A percentile compares a stretch with the other conserved stretches of the same genome.
phyloP scores from a whole-genome alignment of 2,113 vertebrate species.

The Anhinga anhinga region DNA sequence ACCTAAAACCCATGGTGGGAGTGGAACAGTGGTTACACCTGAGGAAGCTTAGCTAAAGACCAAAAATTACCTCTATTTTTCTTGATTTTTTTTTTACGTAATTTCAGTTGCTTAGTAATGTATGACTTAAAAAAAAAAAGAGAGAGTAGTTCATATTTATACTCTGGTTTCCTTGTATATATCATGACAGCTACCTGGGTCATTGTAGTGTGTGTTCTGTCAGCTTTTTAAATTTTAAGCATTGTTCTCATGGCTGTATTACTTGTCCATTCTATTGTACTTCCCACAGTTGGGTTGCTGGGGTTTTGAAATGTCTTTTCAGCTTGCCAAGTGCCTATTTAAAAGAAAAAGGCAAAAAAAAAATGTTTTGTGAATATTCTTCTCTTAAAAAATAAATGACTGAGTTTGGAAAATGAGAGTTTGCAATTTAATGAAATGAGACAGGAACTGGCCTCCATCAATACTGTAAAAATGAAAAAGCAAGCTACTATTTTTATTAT shows the following conservation, averaged over 20 bases:
- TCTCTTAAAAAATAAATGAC: neutral
- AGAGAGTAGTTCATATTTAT: neutral
- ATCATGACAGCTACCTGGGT: neutral
- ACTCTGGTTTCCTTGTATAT: neutral
- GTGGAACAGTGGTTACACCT: neutral
- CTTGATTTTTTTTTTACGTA: neutral
- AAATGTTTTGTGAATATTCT: neutral
- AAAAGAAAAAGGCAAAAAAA: neutral
- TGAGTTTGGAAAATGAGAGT: neutral
- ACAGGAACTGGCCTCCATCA: neutral
- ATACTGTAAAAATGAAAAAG: neutral
- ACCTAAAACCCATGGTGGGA: neutral
- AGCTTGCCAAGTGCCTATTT: neutral
- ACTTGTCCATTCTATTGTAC: neutral
- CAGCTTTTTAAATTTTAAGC: neutral
- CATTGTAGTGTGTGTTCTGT: neutral
- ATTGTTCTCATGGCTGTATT: neutral
- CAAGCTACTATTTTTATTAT: neutral
- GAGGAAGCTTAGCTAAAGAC: neutral
- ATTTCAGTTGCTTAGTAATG: neutral
- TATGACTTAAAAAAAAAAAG: neutral
- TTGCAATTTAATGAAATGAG: neutral
- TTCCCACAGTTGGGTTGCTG: neutral
- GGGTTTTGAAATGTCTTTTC: neutral
- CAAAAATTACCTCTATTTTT: neutral